Percentiles rank a stretch among this genome's conserved stretches.
Conservation (phyloP, 2,797 vertebrate species). For the Taenioides sp. region DNA sequence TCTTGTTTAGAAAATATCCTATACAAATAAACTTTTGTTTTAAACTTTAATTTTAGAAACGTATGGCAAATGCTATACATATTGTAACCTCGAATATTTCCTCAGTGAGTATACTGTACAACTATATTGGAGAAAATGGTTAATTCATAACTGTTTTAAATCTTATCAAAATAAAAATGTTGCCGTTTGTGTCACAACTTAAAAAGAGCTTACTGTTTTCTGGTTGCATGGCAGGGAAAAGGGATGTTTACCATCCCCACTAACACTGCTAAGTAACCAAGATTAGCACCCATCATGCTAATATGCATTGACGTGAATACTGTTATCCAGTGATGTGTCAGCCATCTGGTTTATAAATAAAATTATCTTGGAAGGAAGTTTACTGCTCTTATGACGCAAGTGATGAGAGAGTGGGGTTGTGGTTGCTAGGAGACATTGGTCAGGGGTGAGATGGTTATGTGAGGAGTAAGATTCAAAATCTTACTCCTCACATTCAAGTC, state of each 20-base stretch:
- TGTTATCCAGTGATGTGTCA: conserved; percentile 49
- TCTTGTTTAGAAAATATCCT: too few species aligned
- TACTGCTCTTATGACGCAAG: conserved; percentile 56
- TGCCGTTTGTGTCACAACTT: conserved; percentile 10
- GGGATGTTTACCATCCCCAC: conserved; percentile 44
- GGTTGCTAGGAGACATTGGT: conserved; percentile 73
- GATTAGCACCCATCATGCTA: conserved; percentile 22
- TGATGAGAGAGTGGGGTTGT: conserved; percentile 56
- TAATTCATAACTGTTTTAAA: not conserved
- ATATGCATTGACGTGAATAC: conserved; percentile 28
- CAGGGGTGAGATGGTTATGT: conserved; percentile 54
- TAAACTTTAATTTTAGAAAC: too few species aligned
- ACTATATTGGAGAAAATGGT: not conserved
- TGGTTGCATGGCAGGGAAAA: conserved; percentile 19
- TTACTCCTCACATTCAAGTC: too few species aligned
- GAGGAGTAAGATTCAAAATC: too few species aligned
- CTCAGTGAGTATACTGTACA: too few species aligned
- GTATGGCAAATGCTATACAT: too few species aligned
- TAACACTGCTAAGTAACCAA: conserved; percentile 27
- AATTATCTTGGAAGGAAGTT: conserved; percentile 72
- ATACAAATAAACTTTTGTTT: too few species aligned
- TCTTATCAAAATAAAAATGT: not conserved
- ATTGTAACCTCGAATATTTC: too few species aligned
- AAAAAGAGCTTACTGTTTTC: conserved; percentile 32
- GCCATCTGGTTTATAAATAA: conserved; percentile 73